Percentiles rank a stretch among this genome's conserved stretches.
Conservation (phyloP, 2,797 vertebrate species). For the Otus scops region DNA sequence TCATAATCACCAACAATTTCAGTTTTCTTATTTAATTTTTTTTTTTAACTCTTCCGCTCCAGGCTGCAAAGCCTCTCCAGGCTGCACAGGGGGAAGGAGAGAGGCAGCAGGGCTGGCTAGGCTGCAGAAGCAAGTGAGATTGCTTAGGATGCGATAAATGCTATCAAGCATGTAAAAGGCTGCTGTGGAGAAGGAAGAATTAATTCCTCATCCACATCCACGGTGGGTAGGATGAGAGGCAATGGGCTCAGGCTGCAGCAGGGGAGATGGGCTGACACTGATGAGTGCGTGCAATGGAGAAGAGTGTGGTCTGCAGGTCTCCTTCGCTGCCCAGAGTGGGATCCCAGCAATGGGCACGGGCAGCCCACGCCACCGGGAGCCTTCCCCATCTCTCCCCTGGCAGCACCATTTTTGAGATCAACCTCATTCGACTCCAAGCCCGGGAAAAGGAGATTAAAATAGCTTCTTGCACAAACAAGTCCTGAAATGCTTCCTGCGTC, state of each 20-base stretch:
- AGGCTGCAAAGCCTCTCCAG: neutral
- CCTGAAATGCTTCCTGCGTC: neutral
- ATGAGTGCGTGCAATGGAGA: accelerated
- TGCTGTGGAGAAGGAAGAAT: conserved; percentile 3
- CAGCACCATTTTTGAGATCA: neutral
- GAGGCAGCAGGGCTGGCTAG: neutral
- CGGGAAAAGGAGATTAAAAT: neutral
- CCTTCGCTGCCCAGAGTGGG: accelerated
- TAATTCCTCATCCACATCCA: neutral
- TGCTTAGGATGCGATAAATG: neutral
- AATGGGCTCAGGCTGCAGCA: neutral
- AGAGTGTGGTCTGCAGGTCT: neutral
- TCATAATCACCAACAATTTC: conserved; percentile 60
- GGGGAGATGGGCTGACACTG: neutral
- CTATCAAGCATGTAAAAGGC: neutral
- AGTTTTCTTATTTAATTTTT: conserved; percentile 48
- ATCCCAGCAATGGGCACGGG: neutral
- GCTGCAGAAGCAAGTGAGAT: neutral
- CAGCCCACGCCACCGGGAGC: neutral
- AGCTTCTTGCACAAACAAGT: conserved; percentile 42
- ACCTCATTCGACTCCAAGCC: neutral
- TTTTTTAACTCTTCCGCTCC: conserved; percentile 20
- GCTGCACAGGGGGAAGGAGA: neutral
- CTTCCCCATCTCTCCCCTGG: neutral
- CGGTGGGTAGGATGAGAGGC: neutral